These are phyloP conservation scores for Nasonia giraulti DNA, from an alignment of 1,140 invertebrate species.

Conservation along the genomic window DNA sequence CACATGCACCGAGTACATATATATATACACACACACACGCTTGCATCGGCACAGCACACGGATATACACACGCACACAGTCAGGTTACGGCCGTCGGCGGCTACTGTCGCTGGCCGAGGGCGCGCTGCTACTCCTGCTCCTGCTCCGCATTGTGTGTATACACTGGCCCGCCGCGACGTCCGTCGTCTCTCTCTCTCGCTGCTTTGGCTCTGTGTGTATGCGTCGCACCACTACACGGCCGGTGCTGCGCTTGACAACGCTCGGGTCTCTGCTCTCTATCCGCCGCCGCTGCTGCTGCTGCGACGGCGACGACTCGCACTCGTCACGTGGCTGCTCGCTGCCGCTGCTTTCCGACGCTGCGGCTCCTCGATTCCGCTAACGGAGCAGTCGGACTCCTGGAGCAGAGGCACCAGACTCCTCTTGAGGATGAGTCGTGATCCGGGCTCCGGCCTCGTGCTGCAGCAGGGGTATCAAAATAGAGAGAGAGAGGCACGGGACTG, in stretches of 20 bases:
- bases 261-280: slow-evolving; percentile 1
- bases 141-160: neutral
- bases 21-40: too few species aligned
- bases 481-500: neutral
- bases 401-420: neutral
- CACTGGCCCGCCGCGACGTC: neutral
- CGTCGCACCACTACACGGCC: neutral
- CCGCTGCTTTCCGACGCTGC: neutral
- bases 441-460: neutral
- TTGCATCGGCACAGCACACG: neutral
- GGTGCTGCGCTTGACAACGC: slow-evolving; percentile 31
- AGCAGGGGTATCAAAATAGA: neutral
- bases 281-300: neutral
- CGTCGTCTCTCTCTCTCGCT: neutral
- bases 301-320: neutral
- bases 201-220: neutral
- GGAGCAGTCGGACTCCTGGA: neutral
- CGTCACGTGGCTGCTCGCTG: slow-evolving; percentile 2
- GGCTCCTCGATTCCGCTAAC: neutral
- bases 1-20: neutral
- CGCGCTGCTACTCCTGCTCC: neutral
- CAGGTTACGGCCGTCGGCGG: neutral
- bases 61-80: neutral
- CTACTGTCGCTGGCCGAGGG: neutral
- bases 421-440: neutral